Evolutionary conservation across 2,113 vertebrate genomes (phyloP), one percentile per base, ranked within the genome.

Genomic region (Amia ocellicauda): DNA sequence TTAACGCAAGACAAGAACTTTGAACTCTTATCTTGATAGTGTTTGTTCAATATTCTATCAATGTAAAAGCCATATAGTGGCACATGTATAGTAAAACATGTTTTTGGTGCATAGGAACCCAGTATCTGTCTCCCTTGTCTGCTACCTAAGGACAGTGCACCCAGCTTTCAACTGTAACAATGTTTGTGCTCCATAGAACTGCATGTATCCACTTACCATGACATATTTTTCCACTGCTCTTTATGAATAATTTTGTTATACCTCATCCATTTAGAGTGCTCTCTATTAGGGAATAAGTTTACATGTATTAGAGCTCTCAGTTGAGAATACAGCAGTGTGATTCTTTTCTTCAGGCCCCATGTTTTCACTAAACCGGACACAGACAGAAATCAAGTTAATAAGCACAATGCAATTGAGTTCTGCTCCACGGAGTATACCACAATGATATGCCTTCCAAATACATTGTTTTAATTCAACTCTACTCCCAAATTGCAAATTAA

Each of bases 211-310:
- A 86, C 85, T 85, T 87, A 88, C 83, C 79, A 76, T 78, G 79
- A 81, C 84, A 86, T 82, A 73, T 69, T 81, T 86, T 78, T 81
- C 82, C 71, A 69, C 87, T 87, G 81, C 80, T 82, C 83, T 84
- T 88, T 87, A 89, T 90, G 88, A 92, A 92, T 89, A 89, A 87
- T 91, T 90, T 91, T 87, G 80, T 84, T 88, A 83, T 77, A 84
- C 72, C 85, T 83, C 84, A 84, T 90, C 86, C 85, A 88, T 87
- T 92, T 84, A 73, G 52, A 80, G 73, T 73, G 82, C 70, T 88
- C 80, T 87, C 86, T 81, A 84, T 88, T 86, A 86, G 69, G 82
- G 81, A 81, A 84, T 68, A 11, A 41, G 16, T 85, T 82, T 86
- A 80, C 82, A 80, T 81, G 83, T 90, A 85, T 86, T 81, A 85